These are phyloP conservation scores for Chlamydotis undulata DNA, from an alignment of 2,113 vertebrate species.

Conservation along the genomic window DNA sequence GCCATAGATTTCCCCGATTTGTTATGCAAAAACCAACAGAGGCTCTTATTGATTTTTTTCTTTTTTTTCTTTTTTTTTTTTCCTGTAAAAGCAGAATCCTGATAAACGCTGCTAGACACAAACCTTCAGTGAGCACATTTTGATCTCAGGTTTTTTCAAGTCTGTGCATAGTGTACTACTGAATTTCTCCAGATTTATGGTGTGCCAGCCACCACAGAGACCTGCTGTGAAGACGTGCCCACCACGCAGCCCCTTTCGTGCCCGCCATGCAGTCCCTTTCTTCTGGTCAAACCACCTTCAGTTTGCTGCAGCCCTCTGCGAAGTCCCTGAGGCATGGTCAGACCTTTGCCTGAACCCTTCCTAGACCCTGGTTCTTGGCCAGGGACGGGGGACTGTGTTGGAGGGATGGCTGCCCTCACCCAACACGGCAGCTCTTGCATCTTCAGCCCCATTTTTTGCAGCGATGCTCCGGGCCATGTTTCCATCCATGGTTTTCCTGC, in stretches of 20 bases:
- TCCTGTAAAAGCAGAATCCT: neutral
- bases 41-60: neutral
- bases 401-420: neutral
- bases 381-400: neutral
- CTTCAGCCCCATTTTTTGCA: neutral
- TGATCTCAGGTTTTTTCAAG: neutral
- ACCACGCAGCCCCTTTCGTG: neutral
- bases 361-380: neutral
- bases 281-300: neutral
- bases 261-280: neutral
- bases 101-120: neutral
- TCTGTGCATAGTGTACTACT: neutral
- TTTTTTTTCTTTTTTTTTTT: too few relatives aligned
- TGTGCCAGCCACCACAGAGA: neutral
- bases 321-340: neutral
- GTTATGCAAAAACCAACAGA: neutral
- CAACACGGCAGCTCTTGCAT: neutral
- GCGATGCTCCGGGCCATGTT: neutral
- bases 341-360: neutral
- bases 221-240: neutral
- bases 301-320: neutral
- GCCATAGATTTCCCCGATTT: neutral
- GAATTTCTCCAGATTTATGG: neutral
- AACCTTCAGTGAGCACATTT: neutral
- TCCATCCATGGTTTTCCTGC: neutral